Evolutionary conservation across 2,797 vertebrate species (phyloP).

Genomic region (Eulemur rubriventer): DNA sequence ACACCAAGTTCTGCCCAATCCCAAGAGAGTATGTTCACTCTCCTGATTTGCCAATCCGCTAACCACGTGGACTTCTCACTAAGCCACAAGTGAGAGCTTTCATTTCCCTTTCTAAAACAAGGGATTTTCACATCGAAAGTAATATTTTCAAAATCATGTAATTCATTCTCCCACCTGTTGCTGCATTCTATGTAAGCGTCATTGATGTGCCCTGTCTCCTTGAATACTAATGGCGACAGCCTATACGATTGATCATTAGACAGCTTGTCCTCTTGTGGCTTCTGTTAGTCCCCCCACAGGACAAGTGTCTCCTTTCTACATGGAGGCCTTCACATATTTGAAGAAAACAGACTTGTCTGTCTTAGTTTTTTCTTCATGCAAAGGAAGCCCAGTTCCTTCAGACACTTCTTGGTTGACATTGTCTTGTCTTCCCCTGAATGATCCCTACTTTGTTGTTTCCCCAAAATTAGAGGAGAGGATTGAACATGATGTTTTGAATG

Average conservation of each 20-base stretch:
- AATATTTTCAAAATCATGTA: neutral
- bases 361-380: neutral
- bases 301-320: neutral
- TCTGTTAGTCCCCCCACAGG: neutral
- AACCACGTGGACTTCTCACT: neutral
- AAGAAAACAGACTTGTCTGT: neutral
- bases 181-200: neutral
- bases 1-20: neutral
- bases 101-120: neutral
- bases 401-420: neutral
- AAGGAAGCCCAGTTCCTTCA: neutral
- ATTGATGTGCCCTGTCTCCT: neutral
- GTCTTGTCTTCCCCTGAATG: neutral
- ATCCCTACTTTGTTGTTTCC: neutral
- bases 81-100: neutral
- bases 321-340: neutral
- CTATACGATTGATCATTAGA: neutral
- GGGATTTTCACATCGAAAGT: neutral
- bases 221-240: neutral
- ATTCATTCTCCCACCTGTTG: neutral
- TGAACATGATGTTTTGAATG: neutral
- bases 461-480: neutral
- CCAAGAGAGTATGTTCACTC: neutral
- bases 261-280: neutral
- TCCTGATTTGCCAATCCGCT: neutral